Evolutionary conservation across 35 echinoderm and acorn worm species (phyloP), one percentile per base, ranked within the genome.

Genomic region (Anneissia japonica): DNA sequence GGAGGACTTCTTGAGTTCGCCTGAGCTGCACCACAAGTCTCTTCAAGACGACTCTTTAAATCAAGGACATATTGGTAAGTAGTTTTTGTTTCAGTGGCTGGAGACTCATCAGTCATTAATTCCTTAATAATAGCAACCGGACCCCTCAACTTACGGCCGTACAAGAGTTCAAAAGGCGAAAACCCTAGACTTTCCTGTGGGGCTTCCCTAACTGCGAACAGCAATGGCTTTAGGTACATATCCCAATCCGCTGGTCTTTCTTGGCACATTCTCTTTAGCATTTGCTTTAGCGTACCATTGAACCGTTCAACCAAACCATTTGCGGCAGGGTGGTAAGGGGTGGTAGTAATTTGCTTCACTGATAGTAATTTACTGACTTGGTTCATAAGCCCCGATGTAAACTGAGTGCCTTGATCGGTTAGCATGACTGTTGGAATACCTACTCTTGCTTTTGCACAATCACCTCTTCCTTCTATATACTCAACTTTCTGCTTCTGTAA

Each of bases 91-190:
- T 75, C 73, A 9, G 73, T n/a, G 23, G 31, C 26, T n/a, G 73
- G 26, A 7, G 31, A 9, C 7, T 90, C 83, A 0, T 41, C 77
- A 4, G 45, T 72, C 89, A 83, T 86, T 37, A 91, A 21, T 73
- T 86, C 77, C 73, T 86, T 86, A 32, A 91, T 35, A 12, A 86
- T 39, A 26, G 35, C 39, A 31, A 91, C 13, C 0, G 84, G 83
- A 74, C 85, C 85, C n/a, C 39, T 73, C 2, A 92, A 85, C 12
- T 36, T 87, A 12, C 81, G 31, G 4, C 88, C 88, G 75, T 84
- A 90, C 80, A 90, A 84, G 23, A 90, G 37, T 36, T 90, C 88
- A 77, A 90, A 90, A 4, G 88, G 88, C n/a, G 74, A 34, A 37
- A 89, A 89, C 13, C 81, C 81, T 35, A 82, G 13, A 76, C 80